These are phyloP conservation scores for Drosophila trapezifrons DNA, from an alignment of 1,140 invertebrate genomes.

Conservation along the genomic window DNA sequence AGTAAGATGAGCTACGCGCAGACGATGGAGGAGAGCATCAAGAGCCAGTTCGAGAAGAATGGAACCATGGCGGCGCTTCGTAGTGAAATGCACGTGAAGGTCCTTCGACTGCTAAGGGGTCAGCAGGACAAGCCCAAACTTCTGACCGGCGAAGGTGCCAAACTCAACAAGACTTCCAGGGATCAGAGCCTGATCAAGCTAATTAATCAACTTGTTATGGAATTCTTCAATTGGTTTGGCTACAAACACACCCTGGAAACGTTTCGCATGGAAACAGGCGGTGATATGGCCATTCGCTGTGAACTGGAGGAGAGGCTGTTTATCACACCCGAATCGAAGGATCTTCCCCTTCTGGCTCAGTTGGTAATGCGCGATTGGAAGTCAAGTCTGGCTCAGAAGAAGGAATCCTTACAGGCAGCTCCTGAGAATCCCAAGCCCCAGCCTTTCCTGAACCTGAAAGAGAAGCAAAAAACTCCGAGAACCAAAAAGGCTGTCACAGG, in stretches of 20 bases:
- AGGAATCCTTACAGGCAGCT: background rate
- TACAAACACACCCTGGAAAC: slow-evolving; percentile 69
- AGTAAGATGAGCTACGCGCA: slow-evolving; percentile 31
- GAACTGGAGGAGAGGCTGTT: slow-evolving; percentile 20
- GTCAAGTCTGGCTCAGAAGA: background rate
- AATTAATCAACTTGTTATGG: slow-evolving; percentile 64
- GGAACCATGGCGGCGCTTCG: slow-evolving; percentile 48
- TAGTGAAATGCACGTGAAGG: slow-evolving; percentile 54
- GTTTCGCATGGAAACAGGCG: slow-evolving; percentile 58
- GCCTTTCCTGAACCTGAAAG: background rate
- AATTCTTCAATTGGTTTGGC: slow-evolving; percentile 68
- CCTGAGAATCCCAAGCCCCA: background rate
- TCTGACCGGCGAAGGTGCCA: slow-evolving; percentile 18
- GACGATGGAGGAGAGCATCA: slow-evolving; percentile 50
- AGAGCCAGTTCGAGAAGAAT: slow-evolving; percentile 41
- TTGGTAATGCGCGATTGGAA: slow-evolving; percentile 33
- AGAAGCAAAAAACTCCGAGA: background rate
- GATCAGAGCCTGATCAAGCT: slow-evolving; percentile 29
- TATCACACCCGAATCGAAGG: slow-evolving; percentile 7
- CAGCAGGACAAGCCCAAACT: slow-evolving; percentile 19
- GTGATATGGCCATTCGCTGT: slow-evolving; percentile 20
- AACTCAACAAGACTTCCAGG: background rate
- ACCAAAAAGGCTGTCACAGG: background rate
- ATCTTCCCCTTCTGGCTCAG: slow-evolving; percentile 61
- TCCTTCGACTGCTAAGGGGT: slow-evolving; percentile 44